Evolutionary conservation across 64 coral and sea anemone genomes (phyloP), one percentile per base, ranked within the genome.

Genomic region (Actinia tenebrosa): DNA sequence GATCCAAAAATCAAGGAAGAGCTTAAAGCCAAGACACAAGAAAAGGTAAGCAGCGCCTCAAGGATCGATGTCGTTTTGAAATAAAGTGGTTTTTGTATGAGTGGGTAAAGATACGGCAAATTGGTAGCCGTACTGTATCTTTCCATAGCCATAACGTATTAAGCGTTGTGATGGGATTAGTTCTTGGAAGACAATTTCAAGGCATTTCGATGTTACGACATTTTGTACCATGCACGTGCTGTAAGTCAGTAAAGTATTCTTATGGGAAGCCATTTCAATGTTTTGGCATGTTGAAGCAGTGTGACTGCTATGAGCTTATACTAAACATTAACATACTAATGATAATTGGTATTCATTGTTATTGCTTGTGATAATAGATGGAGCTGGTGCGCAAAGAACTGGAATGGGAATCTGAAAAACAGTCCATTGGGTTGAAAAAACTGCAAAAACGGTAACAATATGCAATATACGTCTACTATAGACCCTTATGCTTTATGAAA

Each of bases 391-490:
- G 80, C 16, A 94, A 95, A 53, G 96, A 98, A 85, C 86, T 98
- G 83, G 85, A 88, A 23, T 98, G 96, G 96, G 93, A 98, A 60
- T 88, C 96, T 44, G 96, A 98, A 80, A 98, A 98, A 84, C 77
- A 92, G 19, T 87, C 93, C 10, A 98, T 98, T 66, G 96, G 96
- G 55, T 75, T 98, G 19, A 87, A 22, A 45, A 98, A 98, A 88
- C 88, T 98, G 15, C 89, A 94, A 62, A 94, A 93, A 84, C 89
- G 96, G 96, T 95, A 78, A 78, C 43, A 1, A 68, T 3, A 53
- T 15, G 43, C 47, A 4, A 77, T 77, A 2, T 79, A 3, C 27
- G 75, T 60, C 69, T 1, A 20, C 5, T 6, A 64, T 64, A 64
- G 61, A 64, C 61, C 61, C 18, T 64, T 17, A 19, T 64, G 61